Evolutionary conservation across 2,797 vertebrate species (phyloP).

Genomic region (Melanotaenia boesemani): DNA sequence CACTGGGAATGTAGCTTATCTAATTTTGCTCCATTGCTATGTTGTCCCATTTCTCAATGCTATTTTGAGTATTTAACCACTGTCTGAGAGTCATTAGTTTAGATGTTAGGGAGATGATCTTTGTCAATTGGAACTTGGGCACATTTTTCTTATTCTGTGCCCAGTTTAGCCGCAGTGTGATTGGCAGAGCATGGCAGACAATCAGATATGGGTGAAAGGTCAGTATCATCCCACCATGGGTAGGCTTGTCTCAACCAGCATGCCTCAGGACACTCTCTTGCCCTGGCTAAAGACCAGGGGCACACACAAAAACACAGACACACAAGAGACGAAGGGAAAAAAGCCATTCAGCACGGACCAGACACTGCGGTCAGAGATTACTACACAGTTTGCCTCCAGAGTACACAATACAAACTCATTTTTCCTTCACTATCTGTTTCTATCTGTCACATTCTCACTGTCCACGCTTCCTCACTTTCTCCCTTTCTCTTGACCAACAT

Average conservation of each 20-base stretch:
- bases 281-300: conserved; percentile 51
- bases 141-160: conserved; percentile 36
- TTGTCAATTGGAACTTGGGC: conserved; percentile 38
- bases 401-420: conserved; percentile 40
- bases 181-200: conserved; percentile 31
- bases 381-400: conserved; percentile 36
- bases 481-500: conserved; percentile 61
- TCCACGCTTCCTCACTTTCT: conserved; percentile 43
- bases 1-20: conserved; percentile 7
- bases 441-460: conserved; percentile 35
- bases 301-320: conserved; percentile 29
- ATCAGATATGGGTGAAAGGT: conserved; percentile 63
- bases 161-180: conserved; percentile 38
- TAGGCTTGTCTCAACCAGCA: conserved; percentile 59
- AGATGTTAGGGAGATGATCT: conserved; percentile 19
- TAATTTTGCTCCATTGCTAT: conserved; percentile 20
- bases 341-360: conserved; percentile 31
- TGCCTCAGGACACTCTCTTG: conserved; percentile 49
- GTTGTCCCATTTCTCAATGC: conserved; percentile 27
- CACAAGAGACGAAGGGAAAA: conserved; percentile 16
- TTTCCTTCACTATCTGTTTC: conserved; percentile 44
- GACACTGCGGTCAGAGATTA: conserved; percentile 50
- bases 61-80: conserved; percentile 26
- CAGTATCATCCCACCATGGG: conserved; percentile 51
- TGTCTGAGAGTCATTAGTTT: conserved; percentile 33